phyloP scores from a whole-genome alignment of 2,797 vertebrate genomes.

The Notolepis coatsorum region DNA sequence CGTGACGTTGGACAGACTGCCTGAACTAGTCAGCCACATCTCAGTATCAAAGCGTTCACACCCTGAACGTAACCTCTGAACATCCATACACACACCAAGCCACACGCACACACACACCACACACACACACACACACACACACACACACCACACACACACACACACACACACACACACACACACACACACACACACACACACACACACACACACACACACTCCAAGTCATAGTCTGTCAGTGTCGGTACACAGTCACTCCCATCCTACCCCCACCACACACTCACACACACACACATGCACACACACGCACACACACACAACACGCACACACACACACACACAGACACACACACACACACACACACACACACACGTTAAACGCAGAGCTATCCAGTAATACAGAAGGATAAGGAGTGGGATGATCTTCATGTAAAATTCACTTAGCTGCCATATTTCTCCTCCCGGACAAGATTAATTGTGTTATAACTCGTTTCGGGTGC shows the following conservation, averaged over 20 bases:
- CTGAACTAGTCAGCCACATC: no score
- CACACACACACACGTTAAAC: no score
- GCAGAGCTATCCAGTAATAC: slow-evolving; percentile 63
- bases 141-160: neutral
- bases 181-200: slow-evolving; percentile 23
- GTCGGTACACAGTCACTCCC: slow-evolving; percentile 61
- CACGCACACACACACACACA: no score
- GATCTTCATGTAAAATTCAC: slow-evolving; percentile 88
- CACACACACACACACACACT: slow-evolving; percentile 26
- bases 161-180: neutral
- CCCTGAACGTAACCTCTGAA: no score
- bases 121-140: neutral
- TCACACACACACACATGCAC: no score
- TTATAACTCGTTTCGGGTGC: slow-evolving; percentile 83
- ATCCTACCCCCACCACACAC: slow-evolving; percentile 28
- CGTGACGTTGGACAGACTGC: no score
- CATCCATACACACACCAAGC: slow-evolving; percentile 13
- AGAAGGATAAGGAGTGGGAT: slow-evolving; percentile 76
- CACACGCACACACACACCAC: neutral
- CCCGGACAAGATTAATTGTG: slow-evolving; percentile 84
- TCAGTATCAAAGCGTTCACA: no score
- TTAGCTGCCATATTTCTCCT: slow-evolving; percentile 85
- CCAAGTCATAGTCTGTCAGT: slow-evolving; percentile 55
- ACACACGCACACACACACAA: no score
- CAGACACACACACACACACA: no score